Evolutionary conservation across 2,797 vertebrate species (phyloP).

Genomic region (Gymnocypris eckloni): DNA sequence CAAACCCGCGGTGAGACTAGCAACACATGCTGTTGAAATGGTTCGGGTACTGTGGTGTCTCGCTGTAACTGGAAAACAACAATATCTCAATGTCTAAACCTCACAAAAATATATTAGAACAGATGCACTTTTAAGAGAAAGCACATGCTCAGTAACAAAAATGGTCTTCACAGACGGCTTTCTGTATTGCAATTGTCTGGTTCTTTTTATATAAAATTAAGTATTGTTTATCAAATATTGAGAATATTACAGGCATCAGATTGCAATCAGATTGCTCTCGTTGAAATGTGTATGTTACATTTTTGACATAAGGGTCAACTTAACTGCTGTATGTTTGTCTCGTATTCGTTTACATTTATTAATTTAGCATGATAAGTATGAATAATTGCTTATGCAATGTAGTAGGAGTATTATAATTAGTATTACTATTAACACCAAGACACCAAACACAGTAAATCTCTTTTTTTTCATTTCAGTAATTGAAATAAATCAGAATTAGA

Average conservation of each 20-base stretch:
- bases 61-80: neutral
- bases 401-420: neutral
- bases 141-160: neutral
- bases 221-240: neutral
- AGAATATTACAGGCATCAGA: neutral
- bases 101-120: neutral
- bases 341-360: neutral
- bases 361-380: neutral
- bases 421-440: neutral
- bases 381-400: neutral
- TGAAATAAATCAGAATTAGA: neutral
- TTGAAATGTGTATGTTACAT: neutral
- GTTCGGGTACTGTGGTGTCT: conserved; percentile 62
- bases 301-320: neutral
- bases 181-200: neutral
- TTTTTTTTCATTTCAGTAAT: neutral
- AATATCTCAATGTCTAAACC: neutral
- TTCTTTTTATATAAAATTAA: neutral
- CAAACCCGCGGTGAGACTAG: conserved; percentile 80
- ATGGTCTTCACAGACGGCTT: neutral
- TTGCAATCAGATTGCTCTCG: neutral
- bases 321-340: neutral
- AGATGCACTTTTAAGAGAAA: neutral
- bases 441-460: neutral
- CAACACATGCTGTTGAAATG: conserved; percentile 66